Evolutionary conservation across 2,113 vertebrate genomes (phyloP).

Genomic region (Aleadryas rufinucha): DNA sequence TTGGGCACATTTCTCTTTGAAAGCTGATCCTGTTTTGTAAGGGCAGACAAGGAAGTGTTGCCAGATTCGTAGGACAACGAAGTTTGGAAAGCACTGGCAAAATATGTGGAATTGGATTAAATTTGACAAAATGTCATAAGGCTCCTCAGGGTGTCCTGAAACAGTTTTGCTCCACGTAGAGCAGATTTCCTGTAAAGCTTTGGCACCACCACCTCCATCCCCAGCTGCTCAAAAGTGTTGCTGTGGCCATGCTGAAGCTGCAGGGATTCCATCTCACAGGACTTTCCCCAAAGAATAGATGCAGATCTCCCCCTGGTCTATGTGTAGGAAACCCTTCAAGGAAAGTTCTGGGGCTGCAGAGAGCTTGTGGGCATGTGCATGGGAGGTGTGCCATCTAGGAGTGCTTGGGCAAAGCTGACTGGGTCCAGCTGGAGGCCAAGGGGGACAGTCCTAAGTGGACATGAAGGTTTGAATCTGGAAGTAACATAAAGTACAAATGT

Average conservation of each 20-base stretch:
- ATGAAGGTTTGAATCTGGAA: not conserved
- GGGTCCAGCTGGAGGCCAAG: not conserved
- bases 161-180: not conserved
- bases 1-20: slow-evolving; percentile 47
- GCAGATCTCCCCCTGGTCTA: not conserved
- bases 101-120: slow-evolving; percentile 60
- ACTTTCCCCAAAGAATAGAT: not conserved
- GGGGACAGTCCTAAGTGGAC: not conserved
- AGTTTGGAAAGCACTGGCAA: slow-evolving; percentile 38
- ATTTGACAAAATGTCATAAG: slow-evolving; percentile 60
- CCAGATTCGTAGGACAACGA: slow-evolving; percentile 48
- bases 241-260: not conserved
- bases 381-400: not conserved
- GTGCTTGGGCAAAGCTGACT: not conserved
- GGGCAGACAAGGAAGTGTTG: slow-evolving; percentile 43
- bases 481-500: not conserved
- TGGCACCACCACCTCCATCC: not conserved
- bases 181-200: slow-evolving; percentile 17
- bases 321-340: not conserved
- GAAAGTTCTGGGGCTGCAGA: not conserved
- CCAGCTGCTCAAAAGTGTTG: not conserved
- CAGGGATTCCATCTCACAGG: not conserved
- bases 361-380: rapidly evolving
- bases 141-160: slow-evolving; percentile 35
- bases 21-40: slow-evolving; percentile 57